Evolutionary conservation across 2,888 invertebrate species (phyloP).

Genomic region (Netelia melanura): DNA sequence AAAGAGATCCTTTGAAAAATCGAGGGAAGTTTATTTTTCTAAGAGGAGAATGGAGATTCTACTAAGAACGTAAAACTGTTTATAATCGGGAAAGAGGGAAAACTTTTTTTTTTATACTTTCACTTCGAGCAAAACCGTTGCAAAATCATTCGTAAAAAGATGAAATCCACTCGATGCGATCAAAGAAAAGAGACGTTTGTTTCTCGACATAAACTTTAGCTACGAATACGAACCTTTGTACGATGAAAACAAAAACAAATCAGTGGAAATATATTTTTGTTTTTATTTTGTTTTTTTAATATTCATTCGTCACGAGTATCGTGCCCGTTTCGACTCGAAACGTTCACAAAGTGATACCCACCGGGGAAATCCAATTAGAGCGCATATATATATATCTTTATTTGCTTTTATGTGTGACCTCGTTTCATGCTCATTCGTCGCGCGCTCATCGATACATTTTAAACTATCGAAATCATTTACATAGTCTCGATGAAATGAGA

Average conservation of each 20-base stretch:
- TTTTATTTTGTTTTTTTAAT: neutral
- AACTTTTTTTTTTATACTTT: slow-evolving; percentile 18
- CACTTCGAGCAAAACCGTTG: neutral
- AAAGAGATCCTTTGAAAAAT: slow-evolving; percentile 18
- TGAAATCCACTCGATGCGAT: slow-evolving; percentile 37
- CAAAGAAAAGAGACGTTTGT: neutral
- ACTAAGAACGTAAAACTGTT: too few relatives aligned
- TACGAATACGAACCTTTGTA: neutral
- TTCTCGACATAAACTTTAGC: neutral
- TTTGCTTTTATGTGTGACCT: neutral
- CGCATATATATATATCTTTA: neutral
- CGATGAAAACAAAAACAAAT: neutral
- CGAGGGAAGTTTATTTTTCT: too few relatives aligned
- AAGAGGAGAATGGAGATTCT: too few relatives aligned
- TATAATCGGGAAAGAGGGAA: neutral
- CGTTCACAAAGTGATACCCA: slow-evolving; percentile 26
- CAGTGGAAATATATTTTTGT: neutral
- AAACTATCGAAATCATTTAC: slow-evolving; percentile 48
- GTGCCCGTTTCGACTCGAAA: slow-evolving; percentile 23
- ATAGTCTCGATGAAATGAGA: slow-evolving; percentile 42
- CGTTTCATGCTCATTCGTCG: slow-evolving; percentile 10
- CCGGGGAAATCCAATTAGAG: slow-evolving; percentile 42
- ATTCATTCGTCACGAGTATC: slow-evolving; percentile 17
- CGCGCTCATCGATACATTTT: slow-evolving; percentile 5
- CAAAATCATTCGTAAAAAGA: slow-evolving; percentile 45